Percentiles rank a stretch among this genome's conserved stretches.
phyloP scores from a whole-genome alignment of 2,797 vertebrate species.

The Manis crassicaudata region DNA sequence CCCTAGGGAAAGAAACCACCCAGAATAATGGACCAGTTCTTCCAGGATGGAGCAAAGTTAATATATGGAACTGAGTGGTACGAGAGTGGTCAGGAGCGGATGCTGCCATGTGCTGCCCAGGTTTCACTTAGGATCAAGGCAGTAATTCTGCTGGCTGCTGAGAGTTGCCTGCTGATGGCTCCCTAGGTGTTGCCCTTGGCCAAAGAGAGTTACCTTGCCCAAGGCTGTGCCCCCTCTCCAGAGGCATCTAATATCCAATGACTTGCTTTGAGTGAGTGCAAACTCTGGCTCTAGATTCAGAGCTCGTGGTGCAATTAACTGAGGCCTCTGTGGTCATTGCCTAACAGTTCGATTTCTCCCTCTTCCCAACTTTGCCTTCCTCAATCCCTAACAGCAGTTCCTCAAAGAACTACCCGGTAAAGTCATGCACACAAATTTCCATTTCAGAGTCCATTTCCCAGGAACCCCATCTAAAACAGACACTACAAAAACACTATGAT shows the following conservation, averaged over 20 bases:
- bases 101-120: no score
- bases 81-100: background rate
- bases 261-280: background rate
- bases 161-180: background rate
- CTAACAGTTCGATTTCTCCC: background rate
- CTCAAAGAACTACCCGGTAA: background rate
- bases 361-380: background rate
- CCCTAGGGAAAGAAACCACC: background rate
- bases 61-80: background rate
- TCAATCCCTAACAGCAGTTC: background rate
- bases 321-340: background rate
- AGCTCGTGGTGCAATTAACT: background rate
- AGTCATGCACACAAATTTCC: background rate
- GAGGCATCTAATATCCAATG: background rate
- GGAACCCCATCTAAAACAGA: background rate
- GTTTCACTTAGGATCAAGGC: background rate
- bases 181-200: background rate
- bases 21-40: background rate
- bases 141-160: background rate
- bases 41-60: background rate
- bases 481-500: background rate
- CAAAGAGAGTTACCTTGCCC: background rate
- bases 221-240: background rate
- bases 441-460: background rate
- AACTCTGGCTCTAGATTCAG: background rate